Evolutionary conservation across 2,113 vertebrate genomes (phyloP).

Genomic region (Rafetus swinhoei): DNA sequence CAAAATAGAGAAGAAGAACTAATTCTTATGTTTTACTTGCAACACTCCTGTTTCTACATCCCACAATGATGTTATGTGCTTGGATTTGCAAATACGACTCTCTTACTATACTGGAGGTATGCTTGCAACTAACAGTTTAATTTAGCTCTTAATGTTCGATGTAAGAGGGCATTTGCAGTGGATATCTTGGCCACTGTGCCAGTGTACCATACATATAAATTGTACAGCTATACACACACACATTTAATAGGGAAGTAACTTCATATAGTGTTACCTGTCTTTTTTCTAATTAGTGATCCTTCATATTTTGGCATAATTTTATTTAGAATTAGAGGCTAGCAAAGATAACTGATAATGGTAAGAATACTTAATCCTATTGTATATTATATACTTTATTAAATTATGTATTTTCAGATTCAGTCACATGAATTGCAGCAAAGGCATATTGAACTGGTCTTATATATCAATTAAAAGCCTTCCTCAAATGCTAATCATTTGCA

Average conservation of each 20-base stretch:
- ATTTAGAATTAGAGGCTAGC: conserved; percentile 45
- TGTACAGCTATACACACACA: background rate
- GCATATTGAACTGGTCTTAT: conserved; percentile 57
- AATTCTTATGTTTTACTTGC: too few relatives aligned
- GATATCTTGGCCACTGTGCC: background rate
- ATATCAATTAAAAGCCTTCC: conserved; percentile 68
- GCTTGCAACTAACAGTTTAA: background rate
- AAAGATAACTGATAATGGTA: conserved; percentile 45
- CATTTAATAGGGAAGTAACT: conserved; percentile 6
- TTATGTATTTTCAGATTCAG: conserved; percentile 77
- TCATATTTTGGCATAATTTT: conserved; percentile 48
- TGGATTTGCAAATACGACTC: background rate
- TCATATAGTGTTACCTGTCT: conserved; percentile 28
- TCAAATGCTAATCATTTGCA: conserved; percentile 77
- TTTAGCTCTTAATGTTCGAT: background rate
- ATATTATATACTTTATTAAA: conserved; percentile 77
- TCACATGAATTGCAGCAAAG: conserved; percentile 35
- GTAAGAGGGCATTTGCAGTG: background rate
- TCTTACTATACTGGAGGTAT: background rate
- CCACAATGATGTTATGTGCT: background rate
- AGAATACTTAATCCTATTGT: conserved; percentile 78
- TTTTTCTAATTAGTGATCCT: conserved; percentile 15
- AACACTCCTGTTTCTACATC: too few relatives aligned
- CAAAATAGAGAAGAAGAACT: too few relatives aligned
- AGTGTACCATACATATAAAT: background rate